Evolutionary conservation across 2,888 invertebrate species (phyloP), one percentile per base, ranked within the genome.

Genomic region (Nomada ferruginata): DNA sequence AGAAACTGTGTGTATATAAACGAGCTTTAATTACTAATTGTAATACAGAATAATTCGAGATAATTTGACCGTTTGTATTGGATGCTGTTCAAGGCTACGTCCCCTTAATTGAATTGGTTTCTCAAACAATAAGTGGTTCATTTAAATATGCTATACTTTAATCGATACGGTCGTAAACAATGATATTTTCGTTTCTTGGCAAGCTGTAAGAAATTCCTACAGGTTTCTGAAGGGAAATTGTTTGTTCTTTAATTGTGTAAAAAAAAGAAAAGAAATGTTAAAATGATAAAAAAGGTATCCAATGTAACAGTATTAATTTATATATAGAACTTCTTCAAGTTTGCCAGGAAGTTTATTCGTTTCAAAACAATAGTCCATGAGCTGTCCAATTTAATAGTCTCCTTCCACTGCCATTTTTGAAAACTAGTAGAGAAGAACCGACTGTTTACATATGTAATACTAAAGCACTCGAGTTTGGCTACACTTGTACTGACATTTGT

Each of bases 181-280:
- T 20, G 66, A 5, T 53, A 36, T 68, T 53, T 55, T 50, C n/a
- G 29, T 52, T 52, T 52, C 29, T 65, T 52, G 65, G 65, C 50
- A 65, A 65, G 2, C 11, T n/a, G 15, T n/a, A 65, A 0, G 18
- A 50, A 52, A 50, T 29, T 50, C 50, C n/a, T n/a, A 15, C 50
- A 52, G 13, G 0, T 52, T n/a, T 65, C 50, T 9, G n/a, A 7
- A 29, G 18, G 2, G 9, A 29, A 11, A 23, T n/a, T 29, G 9
- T 7, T n/a, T 18, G 7, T 53, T 15, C 47, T 47, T 2, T 47
- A 53, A 53, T n/a, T 53, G n/a, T n/a, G 7, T 4, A 20, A n/a
- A n/a, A 9, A 53, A 53, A 18, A 50, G 1, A 50, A 13, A 50
- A 50, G 50, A 5, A 13, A 18, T 5, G 13, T 50, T 5, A 50